phyloP scores from a whole-genome alignment of 1,140 invertebrate genomes.

The Drosophila sproati region DNA sequence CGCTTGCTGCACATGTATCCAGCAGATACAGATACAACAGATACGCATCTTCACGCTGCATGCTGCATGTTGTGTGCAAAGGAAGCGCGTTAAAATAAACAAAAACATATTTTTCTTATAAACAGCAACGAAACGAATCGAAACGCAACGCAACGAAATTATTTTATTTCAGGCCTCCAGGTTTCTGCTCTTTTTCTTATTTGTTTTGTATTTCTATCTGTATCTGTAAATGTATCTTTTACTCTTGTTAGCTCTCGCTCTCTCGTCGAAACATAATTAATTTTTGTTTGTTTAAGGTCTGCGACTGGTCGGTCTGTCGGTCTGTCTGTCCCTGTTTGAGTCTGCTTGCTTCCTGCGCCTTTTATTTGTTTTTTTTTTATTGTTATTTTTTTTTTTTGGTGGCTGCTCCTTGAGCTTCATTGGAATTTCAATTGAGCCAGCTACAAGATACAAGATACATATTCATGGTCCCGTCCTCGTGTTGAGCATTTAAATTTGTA shows the following conservation, averaged over 20 bases:
- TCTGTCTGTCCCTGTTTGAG: too few species aligned
- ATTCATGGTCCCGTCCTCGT: constrained; percentile 59
- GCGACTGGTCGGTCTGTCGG: constrained; percentile 58
- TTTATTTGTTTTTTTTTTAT: constrained; percentile 59
- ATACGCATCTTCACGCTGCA: constrained; percentile 48
- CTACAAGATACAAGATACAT: constrained; percentile 62
- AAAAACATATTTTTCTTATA: constrained; percentile 83
- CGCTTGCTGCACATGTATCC: constrained; percentile 54
- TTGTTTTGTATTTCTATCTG: constrained; percentile 29
- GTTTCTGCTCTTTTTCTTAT: constrained; percentile 37
- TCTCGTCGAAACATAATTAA: constrained; percentile 82
- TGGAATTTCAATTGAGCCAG: constrained; percentile 67
- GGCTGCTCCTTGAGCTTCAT: constrained; percentile 70
- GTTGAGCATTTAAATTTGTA: constrained; percentile 72
- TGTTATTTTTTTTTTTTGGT: constrained; percentile 1
- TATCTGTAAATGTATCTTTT: constrained; percentile 33
- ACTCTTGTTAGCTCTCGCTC: not conserved
- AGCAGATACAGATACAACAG: constrained; percentile 31
- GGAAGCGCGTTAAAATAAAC: constrained; percentile 81
- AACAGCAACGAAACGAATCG: constrained; percentile 46
- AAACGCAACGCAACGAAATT: constrained; percentile 56
- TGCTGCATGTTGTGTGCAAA: constrained; percentile 47
- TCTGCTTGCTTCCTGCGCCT: constrained; percentile 62
- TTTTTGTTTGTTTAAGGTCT: constrained; percentile 84
- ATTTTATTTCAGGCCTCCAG: constrained; percentile 71